Base-by-base conservation (phyloP, 2,113 vertebrate genomes). In the Sceloporus undulatus region DNA sequence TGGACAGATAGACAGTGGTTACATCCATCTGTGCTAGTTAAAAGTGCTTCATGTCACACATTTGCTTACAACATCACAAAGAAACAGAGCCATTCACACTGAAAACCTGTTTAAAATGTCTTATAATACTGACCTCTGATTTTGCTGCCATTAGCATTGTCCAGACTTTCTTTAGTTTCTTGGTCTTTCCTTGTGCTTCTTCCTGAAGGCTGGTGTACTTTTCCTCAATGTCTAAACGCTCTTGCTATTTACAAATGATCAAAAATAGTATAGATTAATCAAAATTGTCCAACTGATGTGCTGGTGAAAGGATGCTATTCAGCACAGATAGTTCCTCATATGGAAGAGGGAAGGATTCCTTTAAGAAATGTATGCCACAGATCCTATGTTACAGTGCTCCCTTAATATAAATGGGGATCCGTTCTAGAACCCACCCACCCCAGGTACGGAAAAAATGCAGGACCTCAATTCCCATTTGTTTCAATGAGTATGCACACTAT, bases 121-220 rank as follows among this genome's bases (percentile, higher is more conserved):
- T 91, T 88, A 62, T 84, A 74, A 87, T 11, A 94, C 95, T 79
- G 84, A 99, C 99, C 96, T 99, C 99, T 66, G 99, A 99, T 89
- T 99, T 99, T 42, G 99, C 99, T 92, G 98, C 98, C 98, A 99
- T 99, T 80, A 99, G 95, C 98, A 99, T 99, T 82, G 98, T 99
- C 99, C 99, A 99, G 6, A 99, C 99, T 96, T 99, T 99, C 96
- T 99, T 99, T 93, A 99, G 94, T 82, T 99, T 99, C 94, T 99
- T 99, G 78, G 99, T 99, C 95, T 99, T 99, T 73, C 99, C 99
- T 91, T 99, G 99, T 2, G 99, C 98, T 92, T 99, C 99, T 79
- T 99, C 99, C 95, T 99, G 99, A 81, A 99, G 97, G 92, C 97
- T 99, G 77, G 98, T 99, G 94, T 99, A 99, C 89, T 99, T 99